These are phyloP conservation scores for Grammomys surdaster DNA, from an alignment of 2,113 vertebrate species.

Conservation along the genomic window DNA sequence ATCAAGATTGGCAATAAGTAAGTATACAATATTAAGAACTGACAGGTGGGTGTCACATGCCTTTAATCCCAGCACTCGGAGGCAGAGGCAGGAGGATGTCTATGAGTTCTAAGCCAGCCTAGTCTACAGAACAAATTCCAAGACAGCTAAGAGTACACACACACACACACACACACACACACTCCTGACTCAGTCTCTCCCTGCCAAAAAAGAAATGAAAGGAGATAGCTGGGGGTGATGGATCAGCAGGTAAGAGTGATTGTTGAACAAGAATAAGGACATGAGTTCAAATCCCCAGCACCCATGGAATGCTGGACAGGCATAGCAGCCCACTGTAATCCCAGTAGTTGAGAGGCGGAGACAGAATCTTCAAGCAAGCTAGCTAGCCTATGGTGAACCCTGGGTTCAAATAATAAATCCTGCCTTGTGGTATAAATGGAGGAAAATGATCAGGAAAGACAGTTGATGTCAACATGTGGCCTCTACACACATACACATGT, in stretches of 20 bases:
- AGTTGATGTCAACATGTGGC: neutral
- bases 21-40: neutral
- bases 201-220: neutral
- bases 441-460: neutral
- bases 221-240: neutral
- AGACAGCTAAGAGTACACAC: neutral
- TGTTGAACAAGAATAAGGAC: neutral
- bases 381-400: neutral
- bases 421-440: neutral
- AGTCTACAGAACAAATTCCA: neutral
- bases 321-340: neutral
- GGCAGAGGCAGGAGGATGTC: neutral
- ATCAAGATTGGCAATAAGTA: slow-evolving; percentile 9
- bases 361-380: neutral
- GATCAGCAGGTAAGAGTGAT: neutral
- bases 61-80: neutral
- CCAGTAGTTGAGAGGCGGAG: neutral
- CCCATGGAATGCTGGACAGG: neutral
- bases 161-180: neutral
- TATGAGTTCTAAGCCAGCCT: neutral
- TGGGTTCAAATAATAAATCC: neutral
- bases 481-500: neutral
- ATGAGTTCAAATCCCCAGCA: neutral
- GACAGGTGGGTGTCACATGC: neutral
- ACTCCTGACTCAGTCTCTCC: neutral